These are phyloP conservation scores for Troglohyphantes excavatus DNA, from an alignment of 2,888 invertebrate genomes.

Conservation along the genomic window DNA sequence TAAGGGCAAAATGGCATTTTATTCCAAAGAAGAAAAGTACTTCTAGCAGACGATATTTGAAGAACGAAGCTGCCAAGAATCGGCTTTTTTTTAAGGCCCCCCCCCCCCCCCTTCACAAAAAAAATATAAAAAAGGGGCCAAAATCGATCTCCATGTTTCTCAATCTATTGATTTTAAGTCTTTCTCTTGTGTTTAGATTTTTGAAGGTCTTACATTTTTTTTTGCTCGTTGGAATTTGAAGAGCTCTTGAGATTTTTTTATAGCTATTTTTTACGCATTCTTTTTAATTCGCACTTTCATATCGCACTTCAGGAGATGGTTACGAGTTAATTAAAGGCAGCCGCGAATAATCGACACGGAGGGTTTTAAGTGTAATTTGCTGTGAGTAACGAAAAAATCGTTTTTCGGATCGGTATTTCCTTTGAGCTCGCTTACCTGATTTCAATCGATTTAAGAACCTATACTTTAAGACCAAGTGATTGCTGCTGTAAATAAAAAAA, in stretches of 20 bases:
- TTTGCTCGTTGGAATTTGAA: constrained; percentile 8
- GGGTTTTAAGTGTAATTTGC: neutral
- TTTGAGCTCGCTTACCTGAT: neutral
- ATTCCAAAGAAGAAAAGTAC: constrained; percentile 43
- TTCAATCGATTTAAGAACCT: neutral
- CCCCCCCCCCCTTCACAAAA: too few relatives aligned
- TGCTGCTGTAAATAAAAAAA: too few relatives aligned
- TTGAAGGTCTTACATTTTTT: constrained; percentile 34
- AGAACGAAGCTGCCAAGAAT: constrained; percentile 63
- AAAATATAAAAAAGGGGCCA: constrained; percentile 6
- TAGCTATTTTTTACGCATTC: neutral
- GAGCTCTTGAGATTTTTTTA: neutral
- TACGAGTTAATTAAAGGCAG: constrained; percentile 28
- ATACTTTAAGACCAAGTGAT: too few relatives aligned
- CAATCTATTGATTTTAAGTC: constrained; percentile 66
- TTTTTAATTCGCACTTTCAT: constrained; percentile 14
- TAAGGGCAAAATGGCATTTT: constrained; percentile 59
- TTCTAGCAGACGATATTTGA: constrained; percentile 51
- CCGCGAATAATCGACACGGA: neutral
- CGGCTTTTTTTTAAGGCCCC: constrained; percentile 38
- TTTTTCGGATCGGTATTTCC: neutral
- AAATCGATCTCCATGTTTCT: constrained; percentile 65
- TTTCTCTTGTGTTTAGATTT: constrained; percentile 58
- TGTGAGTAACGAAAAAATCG: neutral
- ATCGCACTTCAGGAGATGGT: neutral